These are phyloP conservation scores for Incurvaria masculella DNA, from an alignment of 2,888 invertebrate genomes.

Conservation along the genomic window DNA sequence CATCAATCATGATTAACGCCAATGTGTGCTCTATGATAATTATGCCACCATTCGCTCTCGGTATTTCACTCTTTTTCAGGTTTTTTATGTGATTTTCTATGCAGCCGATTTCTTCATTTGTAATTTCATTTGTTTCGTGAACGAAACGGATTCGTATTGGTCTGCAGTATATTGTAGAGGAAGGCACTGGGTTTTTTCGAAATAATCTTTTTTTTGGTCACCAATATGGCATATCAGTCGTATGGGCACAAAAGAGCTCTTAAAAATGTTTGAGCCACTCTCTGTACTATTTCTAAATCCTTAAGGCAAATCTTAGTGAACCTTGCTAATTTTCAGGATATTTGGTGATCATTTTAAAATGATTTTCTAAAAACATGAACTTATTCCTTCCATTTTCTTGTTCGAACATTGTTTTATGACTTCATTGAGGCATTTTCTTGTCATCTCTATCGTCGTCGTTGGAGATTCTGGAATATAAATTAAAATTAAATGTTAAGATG, in stretches of 20 bases:
- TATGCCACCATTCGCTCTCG: neutral
- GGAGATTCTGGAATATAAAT: constrained; percentile 1
- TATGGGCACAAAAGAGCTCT: constrained; percentile 13
- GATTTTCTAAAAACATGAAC: neutral
- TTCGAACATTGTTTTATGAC: neutral
- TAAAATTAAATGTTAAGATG: neutral
- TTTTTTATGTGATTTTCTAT: constrained; percentile 7
- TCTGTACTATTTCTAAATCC: too few relatives aligned
- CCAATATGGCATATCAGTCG: constrained; percentile 2
- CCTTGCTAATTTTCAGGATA: constrained; percentile 2
- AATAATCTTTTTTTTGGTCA: constrained; percentile 9
- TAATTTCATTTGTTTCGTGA: constrained; percentile 13
- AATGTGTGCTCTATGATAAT: constrained; percentile 14
- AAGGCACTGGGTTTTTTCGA: constrained; percentile 18
- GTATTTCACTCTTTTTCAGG: neutral
- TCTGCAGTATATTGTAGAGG: constrained; percentile 16
- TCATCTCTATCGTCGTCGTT: neutral
- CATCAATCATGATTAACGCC: constrained; percentile 21
- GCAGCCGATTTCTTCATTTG: constrained; percentile 13
- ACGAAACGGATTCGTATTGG: constrained; percentile 16
- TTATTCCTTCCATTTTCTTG: constrained; percentile 1
- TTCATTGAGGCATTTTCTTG: constrained; percentile 1
- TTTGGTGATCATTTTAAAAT: constrained; percentile 1
- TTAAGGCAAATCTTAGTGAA: neutral
- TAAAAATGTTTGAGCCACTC: constrained; percentile 20